Evolutionary conservation across 1,140 invertebrate genomes (phyloP), one percentile per base, ranked within the genome.

Genomic region (Rhyacophila brunnea): DNA sequence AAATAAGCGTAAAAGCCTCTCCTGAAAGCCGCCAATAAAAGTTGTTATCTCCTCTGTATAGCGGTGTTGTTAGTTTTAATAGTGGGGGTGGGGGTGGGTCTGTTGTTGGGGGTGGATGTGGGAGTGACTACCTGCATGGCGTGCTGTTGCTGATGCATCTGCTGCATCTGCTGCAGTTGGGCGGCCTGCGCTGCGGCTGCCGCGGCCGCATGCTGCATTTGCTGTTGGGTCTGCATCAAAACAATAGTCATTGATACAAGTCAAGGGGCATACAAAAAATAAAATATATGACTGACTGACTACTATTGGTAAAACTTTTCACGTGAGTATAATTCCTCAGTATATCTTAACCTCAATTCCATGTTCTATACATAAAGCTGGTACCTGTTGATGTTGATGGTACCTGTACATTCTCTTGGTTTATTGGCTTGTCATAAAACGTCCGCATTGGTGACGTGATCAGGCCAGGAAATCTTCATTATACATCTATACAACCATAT

Each of bases 81-180:
- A 9, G 3, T 28, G 3, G 3, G 23, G 23, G 23, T 28, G 9
- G 23, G 23, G 3, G 9, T 3, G 4, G 9, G 4, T 28, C 23
- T 28, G 9, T 28, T 28, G 9, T 28, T 28, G 9, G 23, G 23
- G 23, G 23, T 28, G 3, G 23, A 28, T 28, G 23, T 9, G 3
- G 23, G 23, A 5, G 23, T 28, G 23, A 9, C 23, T 28, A 44
- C 40, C 51, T 54, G 51, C 51, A 54, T 54, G 40, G 51, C 51
- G 40, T 54, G 51, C 51, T 54, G 51, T 13, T 54, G 57, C 5
- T 35, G 43, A 19, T 45, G 51, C 13, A 32, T 43, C 47, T 59
- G 61, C 32, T 55, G 50, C 50, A 59, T 35, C 23, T 64, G 62
- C 45, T 59, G 56, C 18, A 47, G 32, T 38, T 54, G 50, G 4